A percentile compares a stretch with the other conserved stretches of the same genome.
These are phyloP conservation scores for Phytoseiulus persimilis DNA, from an alignment of 2,888 invertebrate species.

Conservation along the genomic window DNA sequence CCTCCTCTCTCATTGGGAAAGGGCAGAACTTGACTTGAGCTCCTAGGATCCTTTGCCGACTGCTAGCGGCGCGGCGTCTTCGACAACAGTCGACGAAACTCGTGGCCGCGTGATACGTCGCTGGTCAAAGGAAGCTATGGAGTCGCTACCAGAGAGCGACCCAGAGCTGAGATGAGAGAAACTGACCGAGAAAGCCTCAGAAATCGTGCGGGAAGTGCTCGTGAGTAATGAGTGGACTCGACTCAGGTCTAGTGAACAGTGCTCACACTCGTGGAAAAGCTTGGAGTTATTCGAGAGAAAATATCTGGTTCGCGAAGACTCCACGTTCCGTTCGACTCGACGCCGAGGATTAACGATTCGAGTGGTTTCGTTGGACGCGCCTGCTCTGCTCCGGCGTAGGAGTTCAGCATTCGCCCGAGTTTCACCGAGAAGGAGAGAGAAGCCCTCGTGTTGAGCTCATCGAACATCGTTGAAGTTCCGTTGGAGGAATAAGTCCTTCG, in stretches of 20 bases:
- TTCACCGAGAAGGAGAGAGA: too few relatives aligned
- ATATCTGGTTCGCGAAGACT: too few relatives aligned
- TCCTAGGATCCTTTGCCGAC: not conserved
- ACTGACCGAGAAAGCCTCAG: not conserved
- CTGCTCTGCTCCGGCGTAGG: too few relatives aligned
- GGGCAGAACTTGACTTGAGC: not conserved
- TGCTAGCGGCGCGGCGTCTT: not conserved
- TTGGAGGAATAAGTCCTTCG: too few relatives aligned
- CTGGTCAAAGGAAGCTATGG: not conserved
- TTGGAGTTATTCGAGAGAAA: too few relatives aligned
- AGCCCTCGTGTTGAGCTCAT: too few relatives aligned
- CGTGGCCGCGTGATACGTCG: not conserved
- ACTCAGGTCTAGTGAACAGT: not conserved
- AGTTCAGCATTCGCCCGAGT: too few relatives aligned
- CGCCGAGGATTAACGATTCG: too few relatives aligned
- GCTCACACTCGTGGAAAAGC: too few relatives aligned
- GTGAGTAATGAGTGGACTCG: not conserved
- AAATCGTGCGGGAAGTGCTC: not conserved
- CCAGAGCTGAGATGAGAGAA: not conserved
- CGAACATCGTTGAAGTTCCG: too few relatives aligned
- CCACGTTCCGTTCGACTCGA: too few relatives aligned
- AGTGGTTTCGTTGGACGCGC: too few relatives aligned
- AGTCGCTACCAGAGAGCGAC: not conserved
- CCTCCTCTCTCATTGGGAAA: not conserved
- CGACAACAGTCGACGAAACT: not conserved